These are phyloP conservation scores for Euthynnus affinis DNA, from an alignment of 2,797 vertebrate species.

Conservation along the genomic window DNA sequence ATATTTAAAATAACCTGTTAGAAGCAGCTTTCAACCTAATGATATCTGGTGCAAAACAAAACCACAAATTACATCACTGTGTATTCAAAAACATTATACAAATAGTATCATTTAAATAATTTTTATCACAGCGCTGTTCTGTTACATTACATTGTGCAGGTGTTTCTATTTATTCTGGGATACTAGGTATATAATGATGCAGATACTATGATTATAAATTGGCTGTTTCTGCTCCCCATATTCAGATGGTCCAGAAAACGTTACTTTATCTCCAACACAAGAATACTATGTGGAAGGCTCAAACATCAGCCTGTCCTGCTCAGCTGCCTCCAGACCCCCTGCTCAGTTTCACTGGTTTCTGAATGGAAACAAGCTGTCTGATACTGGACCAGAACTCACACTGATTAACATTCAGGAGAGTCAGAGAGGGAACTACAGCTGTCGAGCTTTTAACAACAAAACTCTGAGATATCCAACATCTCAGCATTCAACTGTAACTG, in stretches of 20 bases:
- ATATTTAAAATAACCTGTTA: too few species aligned
- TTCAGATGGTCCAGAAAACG: conserved; percentile 70
- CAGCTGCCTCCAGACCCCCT: conserved; percentile 60
- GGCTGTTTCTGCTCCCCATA: neutral
- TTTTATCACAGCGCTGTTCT: too few species aligned
- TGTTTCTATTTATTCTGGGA: too few species aligned
- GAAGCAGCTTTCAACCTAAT: too few species aligned
- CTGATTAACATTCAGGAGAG: conserved; percentile 44
- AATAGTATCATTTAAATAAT: too few species aligned
- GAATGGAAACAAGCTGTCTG: conserved; percentile 24
- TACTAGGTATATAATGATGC: too few species aligned
- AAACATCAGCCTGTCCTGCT: conserved; percentile 59
- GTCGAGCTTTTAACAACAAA: conserved; percentile 66
- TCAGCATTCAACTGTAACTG: conserved; percentile 21
- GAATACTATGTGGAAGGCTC: conserved; percentile 40
- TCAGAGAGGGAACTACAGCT: conserved; percentile 76
- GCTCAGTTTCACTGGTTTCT: conserved; percentile 60
- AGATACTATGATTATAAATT: too few species aligned
- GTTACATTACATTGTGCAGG: too few species aligned
- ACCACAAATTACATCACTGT: too few species aligned
- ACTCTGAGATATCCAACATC: conserved; percentile 61
- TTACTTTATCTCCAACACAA: neutral
- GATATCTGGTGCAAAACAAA: too few species aligned
- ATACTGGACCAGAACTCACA: conserved; percentile 42
- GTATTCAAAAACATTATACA: too few species aligned